A percentile compares a stretch with the other conserved stretches of the same genome.
phyloP scores from a whole-genome alignment of 2,113 vertebrate species.

The Petromus typicus region DNA sequence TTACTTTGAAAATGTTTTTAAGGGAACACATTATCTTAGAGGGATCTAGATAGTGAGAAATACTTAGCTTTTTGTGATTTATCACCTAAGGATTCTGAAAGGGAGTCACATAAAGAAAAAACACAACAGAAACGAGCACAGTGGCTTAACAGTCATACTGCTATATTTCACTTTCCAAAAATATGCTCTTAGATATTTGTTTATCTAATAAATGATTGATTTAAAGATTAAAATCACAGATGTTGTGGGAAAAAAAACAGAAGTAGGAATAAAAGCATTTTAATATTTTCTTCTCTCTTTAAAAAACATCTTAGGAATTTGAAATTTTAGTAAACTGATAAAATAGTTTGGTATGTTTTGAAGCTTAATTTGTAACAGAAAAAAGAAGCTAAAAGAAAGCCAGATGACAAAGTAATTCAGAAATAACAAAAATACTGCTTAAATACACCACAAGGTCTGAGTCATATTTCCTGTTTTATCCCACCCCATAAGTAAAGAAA shows the following conservation, averaged over 20 bases:
- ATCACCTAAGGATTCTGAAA: slow-evolving; percentile 27
- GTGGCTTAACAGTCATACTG: background rate
- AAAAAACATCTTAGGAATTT: slow-evolving; percentile 48
- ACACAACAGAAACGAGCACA: slow-evolving; percentile 10
- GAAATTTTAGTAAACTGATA: slow-evolving; percentile 53
- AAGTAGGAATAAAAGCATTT: slow-evolving; percentile 19
- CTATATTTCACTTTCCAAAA: slow-evolving; percentile 4
- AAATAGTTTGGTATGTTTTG: background rate
- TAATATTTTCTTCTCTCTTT: slow-evolving; percentile 4
- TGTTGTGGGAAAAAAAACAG: background rate
- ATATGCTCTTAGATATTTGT: background rate
- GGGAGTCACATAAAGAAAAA: background rate
- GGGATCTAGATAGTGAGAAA: slow-evolving; percentile 32
- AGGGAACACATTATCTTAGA: slow-evolving; percentile 51
- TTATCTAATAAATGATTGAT: no score
- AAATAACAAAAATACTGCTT: slow-evolving; percentile 59
- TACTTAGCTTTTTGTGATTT: no score
- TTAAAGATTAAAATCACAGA: background rate
- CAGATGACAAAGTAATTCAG: slow-evolving; percentile 37
- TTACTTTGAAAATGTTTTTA: slow-evolving; percentile 48
- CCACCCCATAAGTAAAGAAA: slow-evolving; percentile 72
- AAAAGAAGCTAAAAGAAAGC: slow-evolving; percentile 50
- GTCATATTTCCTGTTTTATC: slow-evolving; percentile 22
- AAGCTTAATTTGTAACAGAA: slow-evolving; percentile 44
- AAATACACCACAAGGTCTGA: slow-evolving; percentile 39